These are phyloP conservation scores for Alectura lathami DNA, from an alignment of 2,113 vertebrate genomes.

Conservation along the genomic window DNA sequence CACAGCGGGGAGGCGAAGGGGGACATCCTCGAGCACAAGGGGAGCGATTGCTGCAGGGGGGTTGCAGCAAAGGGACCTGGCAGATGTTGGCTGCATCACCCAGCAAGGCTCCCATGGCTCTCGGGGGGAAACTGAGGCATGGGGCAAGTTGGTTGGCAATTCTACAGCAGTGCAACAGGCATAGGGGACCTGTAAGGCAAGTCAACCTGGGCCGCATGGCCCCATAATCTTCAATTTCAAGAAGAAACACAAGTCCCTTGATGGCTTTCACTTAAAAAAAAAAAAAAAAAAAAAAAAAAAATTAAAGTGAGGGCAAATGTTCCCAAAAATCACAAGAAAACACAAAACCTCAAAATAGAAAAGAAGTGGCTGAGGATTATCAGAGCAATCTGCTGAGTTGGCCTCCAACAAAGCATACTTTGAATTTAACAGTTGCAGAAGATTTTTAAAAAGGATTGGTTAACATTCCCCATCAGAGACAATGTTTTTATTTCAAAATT, in stretches of 20 bases:
- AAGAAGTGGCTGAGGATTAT: neutral
- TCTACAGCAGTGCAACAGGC: fast-evolving
- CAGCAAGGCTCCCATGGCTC: fast-evolving
- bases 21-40: neutral
- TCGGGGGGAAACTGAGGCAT: neutral
- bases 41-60: neutral
- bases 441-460: slow-evolving; percentile 9
- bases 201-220: neutral
- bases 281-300: neutral
- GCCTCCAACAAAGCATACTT: neutral
- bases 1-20: neutral
- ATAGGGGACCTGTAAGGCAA: neutral
- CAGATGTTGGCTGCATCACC: neutral
- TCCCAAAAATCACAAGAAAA: neutral
- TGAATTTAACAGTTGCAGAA: neutral
- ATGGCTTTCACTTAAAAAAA: neutral
- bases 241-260: neutral
- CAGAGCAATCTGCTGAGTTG: neutral
- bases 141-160: fast-evolving
- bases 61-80: neutral
- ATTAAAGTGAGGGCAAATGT: neutral
- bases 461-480: slow-evolving; percentile 20
- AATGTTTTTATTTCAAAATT: slow-evolving; percentile 63
- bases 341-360: neutral
- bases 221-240: neutral